Evolutionary conservation across 2,113 vertebrate genomes (phyloP).

Genomic region (Bostrychus sinensis): DNA sequence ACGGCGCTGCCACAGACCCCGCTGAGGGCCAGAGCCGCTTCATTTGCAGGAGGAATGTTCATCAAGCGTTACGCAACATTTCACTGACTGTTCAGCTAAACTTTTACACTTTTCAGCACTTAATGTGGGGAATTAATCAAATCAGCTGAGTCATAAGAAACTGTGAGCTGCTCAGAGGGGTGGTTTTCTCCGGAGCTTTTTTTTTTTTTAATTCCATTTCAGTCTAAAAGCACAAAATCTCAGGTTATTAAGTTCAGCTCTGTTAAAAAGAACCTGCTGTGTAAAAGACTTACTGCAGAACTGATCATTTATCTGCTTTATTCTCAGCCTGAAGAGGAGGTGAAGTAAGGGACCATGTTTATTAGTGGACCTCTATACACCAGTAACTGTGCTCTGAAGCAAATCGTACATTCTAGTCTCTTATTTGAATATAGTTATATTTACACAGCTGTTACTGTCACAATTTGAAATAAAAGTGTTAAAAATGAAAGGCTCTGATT

Average conservation of each 20-base stretch:
- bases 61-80: slow-evolving; percentile 19
- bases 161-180: slow-evolving; percentile 15
- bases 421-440: too few relatives aligned
- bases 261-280: not conserved
- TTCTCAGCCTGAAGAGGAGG: not conserved
- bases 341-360: not conserved
- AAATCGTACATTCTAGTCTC: not conserved
- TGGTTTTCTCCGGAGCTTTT: slow-evolving; percentile 35
- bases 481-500: too few relatives aligned
- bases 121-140: slow-evolving; percentile 52
- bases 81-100: slow-evolving; percentile 26
- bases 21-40: slow-evolving; percentile 17
- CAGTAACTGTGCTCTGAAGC: not conserved
- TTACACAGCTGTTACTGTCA: too few relatives aligned
- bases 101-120: slow-evolving; percentile 41
- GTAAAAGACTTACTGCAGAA: not conserved
- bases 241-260: not conserved
- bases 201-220: slow-evolving; percentile 29
- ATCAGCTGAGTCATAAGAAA: slow-evolving; percentile 49
- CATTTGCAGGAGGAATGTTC: slow-evolving; percentile 21
- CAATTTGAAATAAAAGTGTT: too few relatives aligned
- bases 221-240: slow-evolving; percentile 3
- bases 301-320: slow-evolving; percentile 5
- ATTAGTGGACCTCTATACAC: not conserved
- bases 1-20: not conserved